A percentile compares a stretch with the other conserved stretches of the same genome.
These are phyloP conservation scores for Nomia melanderi DNA, from an alignment of 1,140 invertebrate species.

Conservation along the genomic window DNA sequence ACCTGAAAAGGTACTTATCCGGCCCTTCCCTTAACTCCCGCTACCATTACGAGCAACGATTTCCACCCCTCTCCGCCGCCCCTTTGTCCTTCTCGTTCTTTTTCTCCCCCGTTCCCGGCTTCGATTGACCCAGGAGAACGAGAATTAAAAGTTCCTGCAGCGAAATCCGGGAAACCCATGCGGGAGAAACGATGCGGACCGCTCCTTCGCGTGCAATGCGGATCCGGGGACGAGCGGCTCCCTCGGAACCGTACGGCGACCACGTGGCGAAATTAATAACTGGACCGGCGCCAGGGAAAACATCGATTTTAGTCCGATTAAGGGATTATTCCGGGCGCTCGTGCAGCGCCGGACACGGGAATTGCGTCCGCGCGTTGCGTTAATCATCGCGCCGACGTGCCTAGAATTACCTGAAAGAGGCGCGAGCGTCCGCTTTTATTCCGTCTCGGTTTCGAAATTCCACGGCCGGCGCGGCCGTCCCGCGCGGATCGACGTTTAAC, in stretches of 20 bases:
- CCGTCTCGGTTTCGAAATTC: slow-evolving; percentile 30
- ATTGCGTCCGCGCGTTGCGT: slow-evolving; percentile 30
- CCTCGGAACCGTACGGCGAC: not conserved
- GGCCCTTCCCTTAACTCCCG: not conserved
- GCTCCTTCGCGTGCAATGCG: too few relatives aligned
- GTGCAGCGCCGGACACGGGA: slow-evolving; percentile 4
- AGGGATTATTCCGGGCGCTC: slow-evolving; percentile 28
- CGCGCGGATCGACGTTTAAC: not conserved
- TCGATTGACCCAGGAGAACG: not conserved
- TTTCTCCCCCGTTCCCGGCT: not conserved
- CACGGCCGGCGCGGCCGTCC: not conserved
- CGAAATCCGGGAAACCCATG: not conserved
- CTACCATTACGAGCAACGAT: slow-evolving; percentile 12
- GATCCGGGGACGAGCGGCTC: too few relatives aligned
- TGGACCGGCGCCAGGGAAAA: not conserved
- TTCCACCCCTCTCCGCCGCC: not conserved
- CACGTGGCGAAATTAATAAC: slow-evolving; percentile 19
- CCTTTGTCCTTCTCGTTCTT: too few relatives aligned
- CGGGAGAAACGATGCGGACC: not conserved
- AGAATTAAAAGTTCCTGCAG: slow-evolving; percentile 23
- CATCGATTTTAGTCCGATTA: slow-evolving; percentile 33
- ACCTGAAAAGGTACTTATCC: slow-evolving; percentile 25
- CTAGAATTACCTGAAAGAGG: slow-evolving; percentile 26
- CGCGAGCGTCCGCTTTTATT: slow-evolving; percentile 4
- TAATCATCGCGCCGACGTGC: slow-evolving; percentile 26